phyloP scores from a whole-genome alignment of 2,888 invertebrate species.

The Acleris literana region DNA sequence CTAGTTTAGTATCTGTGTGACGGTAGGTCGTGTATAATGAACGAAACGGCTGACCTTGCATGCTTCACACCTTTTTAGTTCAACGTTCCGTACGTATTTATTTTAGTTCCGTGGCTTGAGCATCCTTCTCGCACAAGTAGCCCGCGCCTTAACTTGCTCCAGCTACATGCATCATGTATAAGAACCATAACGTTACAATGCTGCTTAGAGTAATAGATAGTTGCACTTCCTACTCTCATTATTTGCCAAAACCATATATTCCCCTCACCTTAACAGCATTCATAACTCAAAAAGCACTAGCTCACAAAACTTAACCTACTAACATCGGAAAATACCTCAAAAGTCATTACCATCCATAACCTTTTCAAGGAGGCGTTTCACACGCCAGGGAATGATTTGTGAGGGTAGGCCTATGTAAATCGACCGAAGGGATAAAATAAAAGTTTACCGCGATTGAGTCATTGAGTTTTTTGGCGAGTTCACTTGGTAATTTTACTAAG shows the following conservation, averaged over 20 bases:
- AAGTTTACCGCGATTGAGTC: conserved; percentile 27
- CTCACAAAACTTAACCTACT: conserved; percentile 16
- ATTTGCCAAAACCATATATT: too few relatives aligned
- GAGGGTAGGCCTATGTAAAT: conserved; percentile 31
- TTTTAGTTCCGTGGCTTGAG: too few relatives aligned
- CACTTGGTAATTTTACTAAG: neutral
- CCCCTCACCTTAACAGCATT: neutral
- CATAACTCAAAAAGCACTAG: neutral
- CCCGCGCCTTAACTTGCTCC: too few relatives aligned
- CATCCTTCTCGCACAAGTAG: too few relatives aligned
- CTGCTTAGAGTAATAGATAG: too few relatives aligned
- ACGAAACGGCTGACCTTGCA: too few relatives aligned
- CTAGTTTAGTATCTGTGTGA: too few relatives aligned
- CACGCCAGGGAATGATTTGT: conserved; percentile 32
- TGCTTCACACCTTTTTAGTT: too few relatives aligned
- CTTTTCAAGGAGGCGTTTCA: conserved; percentile 29
- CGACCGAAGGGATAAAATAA: conserved; percentile 23
- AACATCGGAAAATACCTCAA: conserved; percentile 25
- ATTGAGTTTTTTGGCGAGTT: conserved; percentile 5
- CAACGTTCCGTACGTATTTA: too few relatives aligned
- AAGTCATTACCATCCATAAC: conserved; percentile 37
- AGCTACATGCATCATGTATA: too few relatives aligned
- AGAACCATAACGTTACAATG: too few relatives aligned
- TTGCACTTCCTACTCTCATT: neutral
- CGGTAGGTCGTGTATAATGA: too few relatives aligned